phyloP scores from a whole-genome alignment of 2,797 vertebrate species.

The Lacerta viridis region DNA sequence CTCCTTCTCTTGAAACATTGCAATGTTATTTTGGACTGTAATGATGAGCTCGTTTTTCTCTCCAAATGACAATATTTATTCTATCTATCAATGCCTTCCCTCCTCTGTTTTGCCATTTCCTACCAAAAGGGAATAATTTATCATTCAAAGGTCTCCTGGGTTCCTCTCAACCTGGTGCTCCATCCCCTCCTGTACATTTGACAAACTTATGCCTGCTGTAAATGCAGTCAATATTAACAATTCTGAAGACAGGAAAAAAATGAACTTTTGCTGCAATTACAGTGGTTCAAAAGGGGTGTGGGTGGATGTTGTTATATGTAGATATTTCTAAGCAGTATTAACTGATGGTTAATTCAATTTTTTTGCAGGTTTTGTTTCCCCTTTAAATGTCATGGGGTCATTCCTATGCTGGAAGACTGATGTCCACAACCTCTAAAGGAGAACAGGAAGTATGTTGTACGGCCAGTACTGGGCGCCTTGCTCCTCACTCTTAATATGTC shows the following conservation, averaged over 20 bases:
- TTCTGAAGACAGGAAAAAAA: neutral
- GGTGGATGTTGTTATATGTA: constrained; percentile 13
- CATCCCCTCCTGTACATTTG: neutral
- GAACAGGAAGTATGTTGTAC: neutral
- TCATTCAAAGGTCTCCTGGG: constrained; percentile 6
- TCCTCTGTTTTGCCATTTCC: constrained; percentile 23
- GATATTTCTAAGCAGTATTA: neutral
- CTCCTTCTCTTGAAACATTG: constrained; percentile 27
- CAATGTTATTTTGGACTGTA: constrained; percentile 39
- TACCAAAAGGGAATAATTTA: constrained; percentile 33
- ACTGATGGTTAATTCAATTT: neutral
- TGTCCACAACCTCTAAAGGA: neutral
- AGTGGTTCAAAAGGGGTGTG: neutral
- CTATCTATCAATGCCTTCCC: constrained; percentile 12
- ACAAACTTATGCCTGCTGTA: neutral
- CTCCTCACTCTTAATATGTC: neutral
- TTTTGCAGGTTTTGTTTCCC: neutral
- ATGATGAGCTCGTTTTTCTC: constrained; percentile 46
- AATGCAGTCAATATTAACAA: neutral
- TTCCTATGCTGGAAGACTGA: neutral
- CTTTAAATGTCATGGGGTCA: constrained; percentile 17
- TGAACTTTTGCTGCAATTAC: neutral
- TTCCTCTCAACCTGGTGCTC: neutral
- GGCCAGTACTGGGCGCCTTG: neutral
- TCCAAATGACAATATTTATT: constrained; percentile 41